These are phyloP conservation scores for Pelochelys cantorii DNA, from an alignment of 2,797 vertebrate species.

Conservation along the genomic window DNA sequence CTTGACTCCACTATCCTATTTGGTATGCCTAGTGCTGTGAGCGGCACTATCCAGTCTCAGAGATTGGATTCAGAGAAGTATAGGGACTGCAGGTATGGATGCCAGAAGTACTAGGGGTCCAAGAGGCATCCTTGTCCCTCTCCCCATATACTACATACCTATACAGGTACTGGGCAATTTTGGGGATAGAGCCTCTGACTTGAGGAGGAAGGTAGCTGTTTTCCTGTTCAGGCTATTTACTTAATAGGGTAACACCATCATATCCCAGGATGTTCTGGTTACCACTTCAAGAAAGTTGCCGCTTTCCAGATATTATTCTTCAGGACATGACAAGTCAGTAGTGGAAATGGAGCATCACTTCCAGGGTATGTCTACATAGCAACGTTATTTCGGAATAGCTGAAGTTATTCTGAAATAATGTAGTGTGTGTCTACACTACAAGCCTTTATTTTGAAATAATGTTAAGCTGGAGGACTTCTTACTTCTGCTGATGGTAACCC, in stretches of 20 bases:
- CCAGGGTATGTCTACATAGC: too few species aligned
- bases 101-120: not conserved
- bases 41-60: not conserved
- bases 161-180: not conserved
- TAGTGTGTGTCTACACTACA: too few species aligned
- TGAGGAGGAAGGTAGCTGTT: constrained; percentile 5
- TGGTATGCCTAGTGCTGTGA: not conserved
- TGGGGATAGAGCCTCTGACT: not conserved
- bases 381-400: too few species aligned
- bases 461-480: too few species aligned
- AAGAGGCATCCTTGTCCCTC: not conserved
- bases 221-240: not conserved
- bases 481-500: too few species aligned
- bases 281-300: not conserved
- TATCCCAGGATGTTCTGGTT: not conserved
- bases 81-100: not conserved
- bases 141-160: not conserved
- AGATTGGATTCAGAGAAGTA: not conserved
- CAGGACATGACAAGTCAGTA: not conserved
- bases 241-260: not conserved
- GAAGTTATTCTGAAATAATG: too few species aligned
- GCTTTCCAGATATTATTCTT: not conserved
- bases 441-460: too few species aligned
- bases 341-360: not conserved
- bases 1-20: not conserved